These are phyloP conservation scores for Chiridota heheva DNA, from an alignment of 35 echinoderm and acorn worm species.

Conservation along the genomic window DNA sequence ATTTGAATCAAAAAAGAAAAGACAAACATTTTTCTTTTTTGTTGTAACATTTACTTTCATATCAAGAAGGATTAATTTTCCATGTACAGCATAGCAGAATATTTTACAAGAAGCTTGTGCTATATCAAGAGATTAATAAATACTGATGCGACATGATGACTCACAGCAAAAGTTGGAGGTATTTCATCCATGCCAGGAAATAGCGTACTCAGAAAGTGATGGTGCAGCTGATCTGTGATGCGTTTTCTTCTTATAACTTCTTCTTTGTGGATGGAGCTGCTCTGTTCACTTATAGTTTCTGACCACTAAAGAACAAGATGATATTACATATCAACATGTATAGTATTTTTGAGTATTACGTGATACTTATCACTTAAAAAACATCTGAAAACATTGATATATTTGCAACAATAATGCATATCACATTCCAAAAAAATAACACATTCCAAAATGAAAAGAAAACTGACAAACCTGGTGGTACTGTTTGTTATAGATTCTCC, in stretches of 20 bases:
- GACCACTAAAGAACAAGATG: constrained; percentile 63
- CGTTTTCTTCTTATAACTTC: constrained; percentile 59
- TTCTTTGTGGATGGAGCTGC: constrained; percentile 47
- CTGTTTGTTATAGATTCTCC: constrained; percentile 49
- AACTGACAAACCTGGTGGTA: constrained; percentile 58
- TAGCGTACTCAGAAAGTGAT: constrained; percentile 86
- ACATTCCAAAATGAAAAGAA: background rate
- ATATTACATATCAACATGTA: background rate
- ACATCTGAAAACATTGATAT: background rate
- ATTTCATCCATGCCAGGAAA: constrained; percentile 86
- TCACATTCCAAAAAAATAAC: background rate
- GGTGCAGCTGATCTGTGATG: constrained; percentile 68
- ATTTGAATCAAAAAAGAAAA: background rate
- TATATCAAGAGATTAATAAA: too few species aligned
- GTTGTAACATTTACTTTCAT: too few species aligned
- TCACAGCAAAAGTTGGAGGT: constrained; percentile 80
- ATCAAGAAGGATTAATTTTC: too few species aligned
- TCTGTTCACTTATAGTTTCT: constrained; percentile 48
- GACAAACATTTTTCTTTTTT: too few species aligned
- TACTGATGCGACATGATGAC: too few species aligned
- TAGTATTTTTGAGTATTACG: background rate
- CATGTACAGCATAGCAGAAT: too few species aligned
- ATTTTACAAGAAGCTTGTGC: too few species aligned
- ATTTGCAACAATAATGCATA: background rate
- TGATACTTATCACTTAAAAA: background rate